Conservation (phyloP, 2,888 invertebrate genomes). For the Tenthredo notha region DNA sequence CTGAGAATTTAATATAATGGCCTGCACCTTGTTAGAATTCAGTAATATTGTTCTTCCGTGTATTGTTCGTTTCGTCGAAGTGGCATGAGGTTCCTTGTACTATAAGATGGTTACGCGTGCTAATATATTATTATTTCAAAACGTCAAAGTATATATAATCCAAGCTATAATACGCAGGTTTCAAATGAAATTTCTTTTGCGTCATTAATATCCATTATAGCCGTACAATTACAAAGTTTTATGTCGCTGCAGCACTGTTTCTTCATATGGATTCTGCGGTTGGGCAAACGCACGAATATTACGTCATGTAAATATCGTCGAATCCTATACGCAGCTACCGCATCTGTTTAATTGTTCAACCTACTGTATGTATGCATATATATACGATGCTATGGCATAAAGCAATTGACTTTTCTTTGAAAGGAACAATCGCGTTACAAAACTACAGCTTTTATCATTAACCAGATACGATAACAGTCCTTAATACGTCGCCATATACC, state of each 20-base stretch:
- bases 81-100: constrained; percentile 12
- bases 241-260: not conserved
- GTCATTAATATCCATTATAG: constrained; percentile 29
- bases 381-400: not conserved
- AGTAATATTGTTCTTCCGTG: constrained; percentile 41
- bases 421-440: not conserved
- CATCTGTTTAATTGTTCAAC: not conserved
- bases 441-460: not conserved
- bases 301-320: not conserved
- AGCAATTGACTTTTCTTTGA: not conserved
- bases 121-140: constrained; percentile 25
- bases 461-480: not conserved
- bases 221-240: not conserved
- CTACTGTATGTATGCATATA: not conserved
- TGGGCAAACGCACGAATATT: not conserved
- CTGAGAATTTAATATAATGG: constrained; percentile 25
- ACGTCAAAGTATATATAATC: not conserved
- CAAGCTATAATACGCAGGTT: constrained; percentile 6
- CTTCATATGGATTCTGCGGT: not conserved
- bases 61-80: constrained; percentile 34
- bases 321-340: not conserved
- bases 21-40: constrained; percentile 11
- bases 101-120: not conserved
- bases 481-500: not conserved
- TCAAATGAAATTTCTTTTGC: constrained; percentile 45